Evolutionary conservation across 2,113 vertebrate species (phyloP), one percentile per base, ranked within the genome.

Genomic region (Nansenia antarctica): DNA sequence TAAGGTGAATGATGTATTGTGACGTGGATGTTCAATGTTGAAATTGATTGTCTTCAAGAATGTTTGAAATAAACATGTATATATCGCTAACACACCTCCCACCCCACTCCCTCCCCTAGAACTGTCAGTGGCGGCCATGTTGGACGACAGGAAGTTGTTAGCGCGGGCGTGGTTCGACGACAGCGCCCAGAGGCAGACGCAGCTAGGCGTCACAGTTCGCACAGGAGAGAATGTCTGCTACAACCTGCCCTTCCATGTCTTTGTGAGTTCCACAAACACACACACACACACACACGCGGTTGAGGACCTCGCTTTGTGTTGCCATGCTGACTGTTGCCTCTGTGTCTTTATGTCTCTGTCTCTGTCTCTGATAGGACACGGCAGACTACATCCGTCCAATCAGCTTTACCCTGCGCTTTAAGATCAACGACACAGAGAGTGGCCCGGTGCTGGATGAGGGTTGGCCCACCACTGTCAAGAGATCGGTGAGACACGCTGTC

Each of bases 371-470:
- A 22, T 74, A 99, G 97, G 97, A 98, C 80, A 95, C 95, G 5
- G 94, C 94, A 0, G 96, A 99, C 70, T 98, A 97, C 62, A 92
- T 98, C 81, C 91, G 94, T 9, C 95, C 97, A 0, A 93, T 98
- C 52, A 91, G 91, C 77, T 90, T 99, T 82, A 90, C 87, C 0
- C 90, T 98, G 72, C 87, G 75, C 30, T 96, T 95, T 75, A 92
- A 91, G 69, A 89, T 98, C 85, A 94, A 93, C 1, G 78, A 90
- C 29, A 89, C 94, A 0, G 92, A 89, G 62, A 91, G 89, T 0
- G 92, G 94, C 0, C 93, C 93, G 0, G 95, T 98, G 65, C 79
- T 99, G 78, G 94, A 96, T 11, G 94, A 96, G 73, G 87, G 86
- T 5, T 94, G 93, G 27, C 88, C 93, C 0, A 95, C 91, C n/a